phyloP scores from a whole-genome alignment of 2,888 invertebrate species.

The Drosophila prostipennis region DNA sequence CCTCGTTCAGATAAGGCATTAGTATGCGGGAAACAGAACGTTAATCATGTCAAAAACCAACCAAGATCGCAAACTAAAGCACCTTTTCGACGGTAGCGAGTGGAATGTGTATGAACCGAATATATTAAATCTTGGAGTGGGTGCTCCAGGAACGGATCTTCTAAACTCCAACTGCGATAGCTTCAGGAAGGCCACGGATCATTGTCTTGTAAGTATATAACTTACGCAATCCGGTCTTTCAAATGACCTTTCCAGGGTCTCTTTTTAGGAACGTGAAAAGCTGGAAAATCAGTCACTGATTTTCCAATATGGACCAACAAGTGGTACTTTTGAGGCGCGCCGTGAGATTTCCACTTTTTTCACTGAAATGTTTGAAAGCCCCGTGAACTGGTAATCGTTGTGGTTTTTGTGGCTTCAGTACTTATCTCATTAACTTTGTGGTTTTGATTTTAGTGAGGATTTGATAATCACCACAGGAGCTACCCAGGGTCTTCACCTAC shows the following conservation, averaged over 20 bases:
- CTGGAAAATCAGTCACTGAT: slow-evolving; percentile 76
- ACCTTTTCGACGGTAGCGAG: slow-evolving; percentile 85
- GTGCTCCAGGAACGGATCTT: slow-evolving; percentile 86
- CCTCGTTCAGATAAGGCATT: slow-evolving; percentile 29
- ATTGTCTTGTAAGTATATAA: slow-evolving; percentile 83
- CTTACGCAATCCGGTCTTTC: slow-evolving; percentile 19
- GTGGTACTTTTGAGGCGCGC: slow-evolving; percentile 85
- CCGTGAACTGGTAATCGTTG: slow-evolving; percentile 82
- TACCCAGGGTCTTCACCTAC: slow-evolving; percentile 86
- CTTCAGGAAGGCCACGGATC: slow-evolving; percentile 84
- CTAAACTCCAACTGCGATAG: slow-evolving; percentile 84
- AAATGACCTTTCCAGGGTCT: neutral
- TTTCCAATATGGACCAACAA: slow-evolving; percentile 86
- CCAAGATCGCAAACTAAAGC: slow-evolving; percentile 75
- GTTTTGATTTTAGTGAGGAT: slow-evolving; percentile 83
- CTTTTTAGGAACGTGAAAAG: slow-evolving; percentile 69
- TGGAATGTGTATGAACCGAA: slow-evolving; percentile 85
- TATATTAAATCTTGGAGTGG: slow-evolving; percentile 85
- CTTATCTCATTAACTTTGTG: slow-evolving; percentile 39
- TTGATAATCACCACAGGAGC: slow-evolving; percentile 87
- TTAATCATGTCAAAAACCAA: slow-evolving; percentile 50
- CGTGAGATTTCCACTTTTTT: slow-evolving; percentile 85
- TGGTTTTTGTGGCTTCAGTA: slow-evolving; percentile 4
- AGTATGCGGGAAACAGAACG: neutral
- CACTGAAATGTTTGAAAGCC: slow-evolving; percentile 83